Evolutionary conservation across 64 coral and sea anemone species (phyloP).

Genomic region (Anthopleura sola): DNA sequence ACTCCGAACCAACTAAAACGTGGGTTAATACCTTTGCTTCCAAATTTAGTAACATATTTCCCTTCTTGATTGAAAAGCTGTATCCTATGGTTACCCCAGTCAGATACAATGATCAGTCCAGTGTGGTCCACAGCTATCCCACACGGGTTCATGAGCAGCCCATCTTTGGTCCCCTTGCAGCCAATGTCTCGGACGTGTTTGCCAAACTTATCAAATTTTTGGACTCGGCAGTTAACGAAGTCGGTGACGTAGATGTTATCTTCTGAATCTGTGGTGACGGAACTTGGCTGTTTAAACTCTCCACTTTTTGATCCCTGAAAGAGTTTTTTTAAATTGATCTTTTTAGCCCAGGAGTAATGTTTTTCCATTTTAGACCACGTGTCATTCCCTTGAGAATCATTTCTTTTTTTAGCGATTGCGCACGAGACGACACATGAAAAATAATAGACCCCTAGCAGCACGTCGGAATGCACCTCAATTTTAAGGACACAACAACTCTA

Average conservation of each 20-base stretch:
- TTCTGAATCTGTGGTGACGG: conserved; percentile 73
- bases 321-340: background rate
- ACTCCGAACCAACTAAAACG: too few relatives aligned
- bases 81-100: conserved; percentile 83
- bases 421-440: too few relatives aligned
- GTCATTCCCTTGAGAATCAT: too few relatives aligned
- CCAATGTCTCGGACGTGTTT: conserved; percentile 76
- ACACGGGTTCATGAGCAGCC: conserved; percentile 77
- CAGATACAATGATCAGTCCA: conserved; percentile 74
- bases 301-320: conserved; percentile 75
- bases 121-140: conserved; percentile 60
- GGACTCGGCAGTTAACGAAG: conserved; percentile 86
- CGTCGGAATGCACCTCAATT: too few relatives aligned
- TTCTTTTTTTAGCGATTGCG: too few relatives aligned
- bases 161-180: conserved; percentile 65
- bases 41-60: conserved; percentile 83
- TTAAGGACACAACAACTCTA: too few relatives aligned
- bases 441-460: too few relatives aligned
- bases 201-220: conserved; percentile 85
- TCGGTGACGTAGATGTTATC: conserved; percentile 84
- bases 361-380: too few relatives aligned
- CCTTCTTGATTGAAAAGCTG: conserved; percentile 84
- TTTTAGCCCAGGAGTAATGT: background rate
- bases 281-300: conserved; percentile 87
- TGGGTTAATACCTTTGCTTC: conserved; percentile 81